These are phyloP conservation scores for Lethenteron reissneri DNA, from an alignment of 2,113 vertebrate genomes.

Conservation along the genomic window DNA sequence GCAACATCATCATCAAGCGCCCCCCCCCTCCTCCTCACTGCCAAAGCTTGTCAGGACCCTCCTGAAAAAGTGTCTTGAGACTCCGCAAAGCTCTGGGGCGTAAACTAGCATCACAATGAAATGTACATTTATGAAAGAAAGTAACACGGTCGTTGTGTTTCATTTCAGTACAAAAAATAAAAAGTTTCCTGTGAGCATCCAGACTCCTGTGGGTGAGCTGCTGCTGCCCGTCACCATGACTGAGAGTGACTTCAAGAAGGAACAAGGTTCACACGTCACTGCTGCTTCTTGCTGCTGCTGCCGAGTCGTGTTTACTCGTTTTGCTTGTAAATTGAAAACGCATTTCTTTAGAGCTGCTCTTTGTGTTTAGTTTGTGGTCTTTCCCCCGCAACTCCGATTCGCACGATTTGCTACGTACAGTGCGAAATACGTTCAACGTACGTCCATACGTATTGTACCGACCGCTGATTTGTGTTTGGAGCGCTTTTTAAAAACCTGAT, in stretches of 20 bases:
- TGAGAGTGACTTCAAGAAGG: conserved; percentile 85
- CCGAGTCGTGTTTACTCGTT: too few species aligned
- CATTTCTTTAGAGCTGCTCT: conserved; percentile 23
- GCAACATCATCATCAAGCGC: too few species aligned
- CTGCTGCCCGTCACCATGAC: conserved; percentile 78
- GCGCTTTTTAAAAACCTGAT: too few species aligned
- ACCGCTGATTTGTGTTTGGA: neutral
- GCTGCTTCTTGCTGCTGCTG: conserved; percentile 1
- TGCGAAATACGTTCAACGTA: neutral
- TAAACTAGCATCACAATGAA: too few species aligned
- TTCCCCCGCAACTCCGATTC: conserved; percentile 9
- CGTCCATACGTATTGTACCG: neutral
- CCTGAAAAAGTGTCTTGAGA: too few species aligned
- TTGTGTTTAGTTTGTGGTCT: conserved; percentile 15
- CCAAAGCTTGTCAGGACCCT: too few species aligned
- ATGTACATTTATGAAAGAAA: too few species aligned
- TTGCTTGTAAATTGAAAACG: too few species aligned
- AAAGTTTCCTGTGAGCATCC: conserved; percentile 85
- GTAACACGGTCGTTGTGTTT: conserved; percentile 2
- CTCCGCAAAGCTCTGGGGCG: too few species aligned
- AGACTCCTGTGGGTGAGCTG: conserved; percentile 77
- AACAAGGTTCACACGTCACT: conserved; percentile 38
- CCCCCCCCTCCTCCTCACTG: too few species aligned
- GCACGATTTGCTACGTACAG: conserved; percentile 13
- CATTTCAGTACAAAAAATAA: conserved; percentile 48